Evolutionary conservation across 2,888 invertebrate species (phyloP).

Genomic region (Monochamus alternatus): DNA sequence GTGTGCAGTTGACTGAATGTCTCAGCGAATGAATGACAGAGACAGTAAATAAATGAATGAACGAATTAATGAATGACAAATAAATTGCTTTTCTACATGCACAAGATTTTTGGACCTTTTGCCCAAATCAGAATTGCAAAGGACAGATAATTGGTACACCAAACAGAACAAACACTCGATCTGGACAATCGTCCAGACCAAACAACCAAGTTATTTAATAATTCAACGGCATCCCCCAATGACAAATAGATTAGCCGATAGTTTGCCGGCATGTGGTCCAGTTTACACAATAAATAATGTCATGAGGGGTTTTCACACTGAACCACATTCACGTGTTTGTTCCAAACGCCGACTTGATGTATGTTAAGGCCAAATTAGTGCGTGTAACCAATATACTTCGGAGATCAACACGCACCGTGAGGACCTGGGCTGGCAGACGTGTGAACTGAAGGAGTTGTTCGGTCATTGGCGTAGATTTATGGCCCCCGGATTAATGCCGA

Average conservation of each 20-base stretch:
- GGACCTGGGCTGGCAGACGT: slow-evolving; percentile 2
- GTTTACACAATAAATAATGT: slow-evolving; percentile 59
- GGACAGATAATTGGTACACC: neutral
- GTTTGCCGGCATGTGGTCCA: slow-evolving; percentile 53
- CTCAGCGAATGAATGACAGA: too few relatives aligned
- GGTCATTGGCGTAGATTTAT: slow-evolving; percentile 16
- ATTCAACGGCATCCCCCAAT: slow-evolving; percentile 41
- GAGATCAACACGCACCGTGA: slow-evolving; percentile 34
- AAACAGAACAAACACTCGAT: neutral
- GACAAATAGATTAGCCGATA: slow-evolving; percentile 55
- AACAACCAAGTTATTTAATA: slow-evolving; percentile 14
- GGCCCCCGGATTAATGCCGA: neutral
- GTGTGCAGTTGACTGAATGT: too few relatives aligned
- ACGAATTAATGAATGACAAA: too few relatives aligned
- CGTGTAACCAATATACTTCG: slow-evolving; percentile 45
- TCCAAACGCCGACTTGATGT: slow-evolving; percentile 45
- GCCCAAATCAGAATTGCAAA: too few relatives aligned
- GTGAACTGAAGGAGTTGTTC: slow-evolving; percentile 24
- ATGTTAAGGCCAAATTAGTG: slow-evolving; percentile 48
- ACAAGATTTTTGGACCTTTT: too few relatives aligned
- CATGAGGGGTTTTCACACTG: slow-evolving; percentile 48
- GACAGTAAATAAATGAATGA: too few relatives aligned
- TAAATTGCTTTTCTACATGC: too few relatives aligned
- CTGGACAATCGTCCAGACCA: neutral
- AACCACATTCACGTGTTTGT: slow-evolving; percentile 43